Base-by-base conservation (phyloP, 2,113 vertebrate genomes). In the Carettochelys insculpta region DNA sequence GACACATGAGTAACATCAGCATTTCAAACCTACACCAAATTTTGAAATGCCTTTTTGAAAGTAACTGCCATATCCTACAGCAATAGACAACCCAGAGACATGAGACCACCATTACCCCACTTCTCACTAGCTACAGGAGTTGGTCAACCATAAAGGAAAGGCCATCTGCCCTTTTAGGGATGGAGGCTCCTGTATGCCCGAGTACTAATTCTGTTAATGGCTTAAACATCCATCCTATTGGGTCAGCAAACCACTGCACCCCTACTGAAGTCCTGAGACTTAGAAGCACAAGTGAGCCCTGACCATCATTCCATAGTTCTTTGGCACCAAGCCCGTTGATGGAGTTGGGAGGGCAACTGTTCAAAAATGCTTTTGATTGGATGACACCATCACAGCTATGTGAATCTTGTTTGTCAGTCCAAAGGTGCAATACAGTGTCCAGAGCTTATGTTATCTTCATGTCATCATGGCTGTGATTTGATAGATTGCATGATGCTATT, bases 331-430 rank as follows among this genome's bases (percentile, higher is more conserved):
- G 25, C 12, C 22, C 24, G 41, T 13, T 75, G 24, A 24, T 3
- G 0, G 1, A n/a, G 27, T 52, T 75, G 71, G 77, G 11, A 82
- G 51, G 58, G 24, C 48, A 73, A 77, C 79, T 77, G 48, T 1
- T 34, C 1, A 31, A 0, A 6, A 91, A 10, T 56, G 0, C 3
- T 4, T 22, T 45, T 3, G 56, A 31, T 0, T 8, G 79, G 51
- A 17, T 31, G 86, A 38, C 16, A 65, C 7, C 45, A 0, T 4
- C 31, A 11, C 24, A 1, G 77, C 0, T 0, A n/a, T 0, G 1
- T 1, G 12, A 25, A 12, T 4, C 1, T 0, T 75, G 20, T 4
- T 45, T 8, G 6, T 1, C 43, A 75, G 71, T 45, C 41, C 41
- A 45, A 75, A 13, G 25, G 27, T 45, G 41, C 1, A 12, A 2